Percentiles rank a stretch among this genome's conserved stretches.
phyloP scores from a whole-genome alignment of 2,113 vertebrate genomes.

The Toxostoma redivivum region DNA sequence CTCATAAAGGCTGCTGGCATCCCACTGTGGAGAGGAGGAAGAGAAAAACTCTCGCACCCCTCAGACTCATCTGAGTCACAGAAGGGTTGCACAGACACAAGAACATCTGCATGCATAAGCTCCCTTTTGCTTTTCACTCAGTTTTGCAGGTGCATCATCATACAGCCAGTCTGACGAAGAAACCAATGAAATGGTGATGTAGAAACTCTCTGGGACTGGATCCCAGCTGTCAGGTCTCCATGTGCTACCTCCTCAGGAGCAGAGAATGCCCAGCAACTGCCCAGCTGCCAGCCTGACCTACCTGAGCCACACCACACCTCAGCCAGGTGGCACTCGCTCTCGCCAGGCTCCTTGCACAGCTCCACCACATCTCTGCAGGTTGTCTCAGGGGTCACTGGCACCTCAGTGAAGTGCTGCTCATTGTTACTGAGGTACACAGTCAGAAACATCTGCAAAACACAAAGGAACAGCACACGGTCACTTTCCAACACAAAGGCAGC shows the following conservation, averaged over 20 bases:
- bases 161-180: not conserved
- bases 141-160: not conserved
- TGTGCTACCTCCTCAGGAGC: not conserved
- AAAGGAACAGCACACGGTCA: not conserved
- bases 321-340: conserved; percentile 88
- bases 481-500: not conserved
- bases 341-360: conserved; percentile 93
- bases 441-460: conserved; percentile 89
- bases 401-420: conserved; percentile 97
- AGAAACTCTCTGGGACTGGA: not conserved
- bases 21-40: not conserved
- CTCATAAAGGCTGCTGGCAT: not conserved
- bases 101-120: not conserved
- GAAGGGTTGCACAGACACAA: not conserved
- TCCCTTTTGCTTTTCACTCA: not conserved
- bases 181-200: not conserved
- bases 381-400: conserved; percentile 93
- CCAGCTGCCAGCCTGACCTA: conserved; percentile 49
- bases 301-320: conserved; percentile 95
- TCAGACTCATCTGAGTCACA: not conserved
- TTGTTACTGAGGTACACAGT: conserved; percentile 98
- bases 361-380: conserved; percentile 94
- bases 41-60: not conserved
- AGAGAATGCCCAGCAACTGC: accelerated
- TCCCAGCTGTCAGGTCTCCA: accelerated